Evolutionary conservation across 2,888 invertebrate species (phyloP), one percentile per base, ranked within the genome.

Genomic region (Archips xylosteana): DNA sequence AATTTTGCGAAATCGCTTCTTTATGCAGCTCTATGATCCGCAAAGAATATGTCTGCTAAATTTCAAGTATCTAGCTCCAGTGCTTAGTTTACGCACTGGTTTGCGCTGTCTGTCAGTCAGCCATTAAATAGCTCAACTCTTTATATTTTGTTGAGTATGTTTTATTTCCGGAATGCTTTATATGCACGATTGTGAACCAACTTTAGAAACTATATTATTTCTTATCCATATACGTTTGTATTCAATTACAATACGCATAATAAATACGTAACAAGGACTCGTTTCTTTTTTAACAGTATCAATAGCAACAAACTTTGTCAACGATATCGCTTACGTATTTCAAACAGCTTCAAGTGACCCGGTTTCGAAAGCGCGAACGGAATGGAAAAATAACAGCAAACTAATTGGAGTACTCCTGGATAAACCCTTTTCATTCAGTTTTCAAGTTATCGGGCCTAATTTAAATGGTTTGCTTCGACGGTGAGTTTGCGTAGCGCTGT

Each of bases 321-420:
- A 36, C 68, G 39, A 62, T 60, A 75, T 68, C 67, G 68, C 63
- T 67, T 51, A 34, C 62, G 42, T 67, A 59, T 67, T 70, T 34
- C 66, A 5, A 70, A 66, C 51, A 49, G 51, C 47, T 68, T 57
- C 54, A 65, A 82, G 79, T 87, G 89, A 89, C 90, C 91, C 85
- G 89, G 83, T 91, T 91, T 83, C 83, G 80, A 82, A 83, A 85
- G 78, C 85, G 82, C 79, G 87, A 85, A 80, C 82, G 89, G 80
- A 93, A 93, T 92, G 86, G 87, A 94, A 94, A 93, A 94, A 94
- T 94, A 93, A 93, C 94, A 93, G 91, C 91, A 88, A 91, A 89
- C 91, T 94, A 94, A 94, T 94, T 94, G 94, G 92, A 89, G 82
- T 85, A 89, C 91, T 92, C 88, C 89, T 88, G 90, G 87, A 88